Base-by-base conservation (phyloP, 2,113 vertebrate genomes). In the Thermophis baileyi region DNA sequence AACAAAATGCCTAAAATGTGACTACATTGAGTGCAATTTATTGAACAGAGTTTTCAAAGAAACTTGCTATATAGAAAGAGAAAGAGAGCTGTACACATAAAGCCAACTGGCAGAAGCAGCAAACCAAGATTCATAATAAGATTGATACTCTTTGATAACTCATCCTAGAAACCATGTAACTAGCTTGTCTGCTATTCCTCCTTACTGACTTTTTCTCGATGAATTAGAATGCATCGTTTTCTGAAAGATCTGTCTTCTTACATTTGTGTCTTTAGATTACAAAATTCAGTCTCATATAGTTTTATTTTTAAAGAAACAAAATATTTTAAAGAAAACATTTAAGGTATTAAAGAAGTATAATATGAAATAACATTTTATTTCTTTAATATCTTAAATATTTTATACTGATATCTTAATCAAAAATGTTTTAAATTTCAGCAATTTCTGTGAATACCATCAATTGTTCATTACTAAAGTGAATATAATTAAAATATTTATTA, bases 401-500 rank as follows among this genome's bases (percentile, higher is more conserved):
- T 89, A 46, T 63, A 50, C 40, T 91, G 86, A 89, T 89, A 54
- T 54, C 54, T 91, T 93, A 53, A 54, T 92, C 94, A 30, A 89
- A 81, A 63, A 30, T 27, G 69, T 87, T 86, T 8, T 90, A 93
- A 90, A 25, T 53, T 94, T 92, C 93, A 63, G 35, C 0, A 0
- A 89, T 1, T 91, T 90, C 93, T 16, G 81, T 27, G n/a, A 35
- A 85, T 89, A 63, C 88, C 92, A 69, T 12, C 50, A 90, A 22
- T 86, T 94, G 91, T 87, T 92, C 85, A 92, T 92, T 92, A 57
- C 89, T 88, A 89, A 89, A 91, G 40, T 63, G 53, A 81, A 54
- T 85, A 24, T 20, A 74, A 69, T 74, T 94, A 47, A 95, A 94
- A 57, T 95, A 90, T 53, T 93, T 89, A 60, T 91, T 92, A 22